phyloP scores from a whole-genome alignment of 2,113 vertebrate genomes.

The Chauna torquata region DNA sequence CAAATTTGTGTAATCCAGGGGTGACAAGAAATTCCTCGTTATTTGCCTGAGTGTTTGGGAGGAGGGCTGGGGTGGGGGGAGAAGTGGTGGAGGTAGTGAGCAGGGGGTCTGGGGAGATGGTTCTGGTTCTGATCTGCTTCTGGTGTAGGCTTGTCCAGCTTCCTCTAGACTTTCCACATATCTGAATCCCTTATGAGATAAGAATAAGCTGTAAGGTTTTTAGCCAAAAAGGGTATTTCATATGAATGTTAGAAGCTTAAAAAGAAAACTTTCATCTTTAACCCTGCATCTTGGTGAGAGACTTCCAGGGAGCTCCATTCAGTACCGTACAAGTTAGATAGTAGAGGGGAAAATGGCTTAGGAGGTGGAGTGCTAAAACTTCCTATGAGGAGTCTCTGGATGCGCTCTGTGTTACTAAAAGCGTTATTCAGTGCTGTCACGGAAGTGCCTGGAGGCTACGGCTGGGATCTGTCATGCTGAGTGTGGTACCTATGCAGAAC shows the following conservation, averaged over 20 bases:
- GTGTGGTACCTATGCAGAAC: neutral
- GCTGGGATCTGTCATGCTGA: slow-evolving; percentile 6
- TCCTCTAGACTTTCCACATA: neutral
- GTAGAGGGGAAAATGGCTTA: neutral
- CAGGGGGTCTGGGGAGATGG: neutral
- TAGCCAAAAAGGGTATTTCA: neutral
- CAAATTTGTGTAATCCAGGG: too few species aligned
- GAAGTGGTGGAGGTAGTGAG: accelerated
- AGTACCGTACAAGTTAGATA: neutral
- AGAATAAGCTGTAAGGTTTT: neutral
- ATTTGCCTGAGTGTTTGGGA: neutral
- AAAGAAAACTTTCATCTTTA: neutral
- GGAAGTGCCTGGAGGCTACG: neutral
- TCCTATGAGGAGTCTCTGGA: neutral
- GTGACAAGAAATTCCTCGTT: neutral
- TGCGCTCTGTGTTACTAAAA: neutral
- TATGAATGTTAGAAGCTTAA: neutral
- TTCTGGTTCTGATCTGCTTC: neutral
- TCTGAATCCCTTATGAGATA: neutral
- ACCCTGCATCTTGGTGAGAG: neutral
- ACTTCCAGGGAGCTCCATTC: neutral
- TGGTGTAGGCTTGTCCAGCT: neutral
- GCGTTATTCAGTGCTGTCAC: neutral
- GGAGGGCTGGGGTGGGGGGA: too few species aligned
- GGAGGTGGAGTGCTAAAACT: neutral